Evolutionary conservation across 2,888 invertebrate species (phyloP), one percentile per base, ranked within the genome.

Genomic region (Isoperla grammatica): DNA sequence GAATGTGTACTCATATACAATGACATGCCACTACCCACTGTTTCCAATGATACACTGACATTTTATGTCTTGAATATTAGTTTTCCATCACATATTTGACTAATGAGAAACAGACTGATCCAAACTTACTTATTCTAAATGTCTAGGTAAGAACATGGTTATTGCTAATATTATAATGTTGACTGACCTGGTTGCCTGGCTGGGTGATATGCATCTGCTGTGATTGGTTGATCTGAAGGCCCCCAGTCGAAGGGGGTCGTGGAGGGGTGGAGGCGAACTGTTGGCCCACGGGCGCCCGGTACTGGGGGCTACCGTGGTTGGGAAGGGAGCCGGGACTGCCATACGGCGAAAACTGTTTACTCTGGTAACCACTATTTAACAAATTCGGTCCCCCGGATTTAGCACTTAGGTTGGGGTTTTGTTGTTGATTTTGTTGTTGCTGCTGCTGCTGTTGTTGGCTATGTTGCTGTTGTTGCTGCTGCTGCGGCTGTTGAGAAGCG

Each of bases 131-230:
- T n/a, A n/a, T n/a, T n/a, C n/a, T n/a, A n/a, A n/a, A n/a, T n/a
- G n/a, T n/a, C n/a, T n/a, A n/a, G n/a, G n/a, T n/a, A n/a, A n/a
- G n/a, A n/a, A 15, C n/a, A 40, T 13, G 15, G 40, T 15, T n/a
- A n/a, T n/a, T n/a, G n/a, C n/a, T n/a, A n/a, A n/a, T n/a, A n/a
- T n/a, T n/a, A 40, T 4, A 12, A 40, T 40, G 40, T n/a, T n/a
- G n/a, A 48, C 37, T 53, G 68, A 91, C 84, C 69, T 86, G 87
- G 72, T 88, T 88, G 65, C 75, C 80, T 56, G 75, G 87, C 71
- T 92, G 92, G 67, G 81, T 84, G 68, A 94, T 88, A 74, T 93
- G 92, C 73, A 93, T 76, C 73, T 92, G 91, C 73, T 91, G 91
- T 59, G 90, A 88, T 74, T 92, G 92, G 71, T 88, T 88, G 79